Evolutionary conservation across 1,140 invertebrate species (phyloP), one percentile per base, ranked within the genome.

Genomic region (Nautilus pompilius): DNA sequence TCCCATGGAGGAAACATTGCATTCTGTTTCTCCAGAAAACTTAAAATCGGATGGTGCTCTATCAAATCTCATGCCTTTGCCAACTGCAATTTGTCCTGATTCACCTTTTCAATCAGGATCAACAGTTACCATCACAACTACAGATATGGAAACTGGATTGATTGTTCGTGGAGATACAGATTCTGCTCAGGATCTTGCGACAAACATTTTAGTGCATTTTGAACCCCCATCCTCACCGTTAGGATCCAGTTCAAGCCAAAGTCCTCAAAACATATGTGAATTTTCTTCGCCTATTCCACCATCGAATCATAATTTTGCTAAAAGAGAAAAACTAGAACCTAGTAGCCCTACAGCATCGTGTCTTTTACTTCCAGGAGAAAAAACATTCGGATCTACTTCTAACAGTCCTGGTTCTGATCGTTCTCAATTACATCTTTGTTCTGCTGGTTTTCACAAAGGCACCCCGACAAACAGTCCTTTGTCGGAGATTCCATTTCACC

Each of bases 131-230:
- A 79, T 79, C 48, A 76, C 71, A 22, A 76, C 74, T 48, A 77
- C 77, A 3, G 74, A 77, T 45, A 63, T 69, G 33, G 73, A 71
- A 60, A 67, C 32, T 49, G 62, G 48, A 32, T 30, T 57, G 13
- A 56, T 26, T 30, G 67, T 57, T 32, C 54, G 51, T 13, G 22
- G 24, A 2, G 66, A 65, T 10, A 66, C 60, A 10, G 65, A 71
- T 28, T 64, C 67, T 17, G 57, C 63, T 5, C 68, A 66, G 10
- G 68, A 68, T 10, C 69, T 60, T 15, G 59, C 73, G n/a, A 68
- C 75, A 20, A 75, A 74, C 51, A 80, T 80, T 51, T 68, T 75
- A 22, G 78, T 80, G 26, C 76, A 76, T 63, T 80, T 80, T 64
- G 79, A 79, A 57, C 71, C 79, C 8, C 76, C 79, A 0, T 66